These are phyloP conservation scores for Gymnobelideus leadbeateri DNA, from an alignment of 2,113 vertebrate species.

Conservation along the genomic window DNA sequence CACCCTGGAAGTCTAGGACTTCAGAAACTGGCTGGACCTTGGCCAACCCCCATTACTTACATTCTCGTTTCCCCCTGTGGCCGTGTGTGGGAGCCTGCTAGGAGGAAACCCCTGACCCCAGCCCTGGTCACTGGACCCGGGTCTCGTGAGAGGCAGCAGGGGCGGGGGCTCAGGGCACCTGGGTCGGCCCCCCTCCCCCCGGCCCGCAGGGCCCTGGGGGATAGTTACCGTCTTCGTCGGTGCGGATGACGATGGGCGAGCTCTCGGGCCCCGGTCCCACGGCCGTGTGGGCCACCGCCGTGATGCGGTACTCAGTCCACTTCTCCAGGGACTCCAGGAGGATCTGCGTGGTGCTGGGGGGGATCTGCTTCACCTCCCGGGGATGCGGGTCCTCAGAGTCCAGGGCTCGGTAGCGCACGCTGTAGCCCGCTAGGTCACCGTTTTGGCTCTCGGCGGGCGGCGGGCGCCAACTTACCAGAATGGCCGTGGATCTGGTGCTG, in stretches of 20 bases:
- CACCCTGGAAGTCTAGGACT: neutral
- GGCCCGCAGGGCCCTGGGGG: neutral
- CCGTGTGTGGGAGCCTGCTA: neutral
- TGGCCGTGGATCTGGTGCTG: slow-evolving; percentile 96
- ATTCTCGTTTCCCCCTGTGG: neutral
- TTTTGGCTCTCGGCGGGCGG: slow-evolving; percentile 95
- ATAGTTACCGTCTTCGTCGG: slow-evolving; percentile 95
- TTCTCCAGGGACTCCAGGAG: slow-evolving; percentile 95
- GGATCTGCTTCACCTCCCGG: slow-evolving; percentile 90
- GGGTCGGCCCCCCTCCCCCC: too few relatives aligned
- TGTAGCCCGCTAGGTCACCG: slow-evolving; percentile 95
- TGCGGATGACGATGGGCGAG: slow-evolving; percentile 92
- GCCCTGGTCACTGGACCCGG: neutral
- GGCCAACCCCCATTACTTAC: neutral
- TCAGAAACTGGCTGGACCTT: neutral
- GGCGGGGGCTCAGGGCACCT: neutral
- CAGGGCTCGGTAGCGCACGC: slow-evolving; percentile 93
- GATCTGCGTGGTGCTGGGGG: slow-evolving; percentile 89
- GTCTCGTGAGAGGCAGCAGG: neutral
- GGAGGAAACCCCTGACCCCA: neutral
- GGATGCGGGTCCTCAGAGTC: slow-evolving; percentile 88
- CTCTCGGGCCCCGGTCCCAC: slow-evolving; percentile 95
- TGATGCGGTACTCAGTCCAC: slow-evolving; percentile 96
- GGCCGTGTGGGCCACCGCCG: slow-evolving; percentile 92
- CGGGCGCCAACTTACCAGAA: slow-evolving; percentile 99